A percentile compares a stretch with the other conserved stretches of the same genome.
Evolutionary conservation across 1,140 invertebrate genomes (phyloP).

Genomic region (Pemphigus obesinymphae): DNA sequence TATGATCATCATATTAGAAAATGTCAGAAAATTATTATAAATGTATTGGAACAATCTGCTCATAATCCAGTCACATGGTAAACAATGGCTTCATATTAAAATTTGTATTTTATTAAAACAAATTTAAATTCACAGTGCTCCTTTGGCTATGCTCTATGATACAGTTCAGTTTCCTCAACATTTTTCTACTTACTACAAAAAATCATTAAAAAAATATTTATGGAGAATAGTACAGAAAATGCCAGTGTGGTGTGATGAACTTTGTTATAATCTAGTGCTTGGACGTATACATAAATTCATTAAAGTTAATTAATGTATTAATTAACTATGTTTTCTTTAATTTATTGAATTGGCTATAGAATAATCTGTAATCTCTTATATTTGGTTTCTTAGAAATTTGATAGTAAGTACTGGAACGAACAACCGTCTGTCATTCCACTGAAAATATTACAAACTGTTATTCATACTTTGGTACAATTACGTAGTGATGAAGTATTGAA

Average conservation of each 20-base stretch:
- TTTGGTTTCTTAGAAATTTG: conserved; percentile 45
- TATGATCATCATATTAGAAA: conserved; percentile 44
- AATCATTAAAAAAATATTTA: conserved; percentile 47
- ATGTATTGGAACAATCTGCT: conserved; percentile 46
- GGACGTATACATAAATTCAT: conserved; percentile 46
- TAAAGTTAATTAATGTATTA: too few species aligned
- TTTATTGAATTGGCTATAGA: not conserved
- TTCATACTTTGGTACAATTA: conserved; percentile 47
- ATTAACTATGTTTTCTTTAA: too few species aligned
- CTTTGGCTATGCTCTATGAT: conserved; percentile 46
- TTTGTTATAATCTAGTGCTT: conserved; percentile 46
- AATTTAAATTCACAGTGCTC: conserved; percentile 42
- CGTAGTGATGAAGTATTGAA: conserved; percentile 44
- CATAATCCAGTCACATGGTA: conserved; percentile 47
- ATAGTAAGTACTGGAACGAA: conserved; percentile 47
- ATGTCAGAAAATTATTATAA: conserved; percentile 47
- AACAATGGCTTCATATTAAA: not conserved
- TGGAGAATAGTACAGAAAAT: conserved; percentile 47
- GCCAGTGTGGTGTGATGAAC: conserved; percentile 45
- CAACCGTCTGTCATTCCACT: conserved; percentile 46
- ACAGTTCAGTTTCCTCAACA: conserved; percentile 41
- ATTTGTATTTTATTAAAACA: not conserved
- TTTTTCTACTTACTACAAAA: conserved; percentile 43
- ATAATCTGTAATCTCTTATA: too few species aligned
- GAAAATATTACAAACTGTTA: conserved; percentile 47